Evolutionary conservation across 2,888 invertebrate species (phyloP), one percentile per base, ranked within the genome.

Genomic region (Rapana venosa): DNA sequence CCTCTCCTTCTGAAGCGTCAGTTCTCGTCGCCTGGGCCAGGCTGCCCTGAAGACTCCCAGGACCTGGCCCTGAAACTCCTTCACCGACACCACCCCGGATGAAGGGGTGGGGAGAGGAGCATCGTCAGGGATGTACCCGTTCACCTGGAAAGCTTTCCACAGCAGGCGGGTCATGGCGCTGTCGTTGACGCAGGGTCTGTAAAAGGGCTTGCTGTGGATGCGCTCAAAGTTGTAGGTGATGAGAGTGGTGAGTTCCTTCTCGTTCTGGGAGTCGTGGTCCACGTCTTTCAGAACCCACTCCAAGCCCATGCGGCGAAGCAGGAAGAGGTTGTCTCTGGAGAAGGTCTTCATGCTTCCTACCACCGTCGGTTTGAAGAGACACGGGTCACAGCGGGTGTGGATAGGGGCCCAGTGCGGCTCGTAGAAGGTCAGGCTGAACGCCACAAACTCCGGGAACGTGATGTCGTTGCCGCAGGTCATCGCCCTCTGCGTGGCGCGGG

Each of bases 381-480:
- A 94, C 0, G 93, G 94, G 35, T 93, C 92, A 87, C 94, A 94
- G 30, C 92, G 87, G 74, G 87, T 79, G n/a, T 92, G 88, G 87
- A 92, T 92, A 4, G 94, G 93, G n/a, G 91, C 87, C 93, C 93
- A 94, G 90, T 94, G 94, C 17, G 90, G 90, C 61, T 93, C 93
- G 58, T 92, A 90, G 30, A 17, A 66, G 0, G 81, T 58, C 58
- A 93, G 70, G 6, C 93, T 92, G 70, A 90, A 92, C 22, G 91
- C 58, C 30, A 93, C 87, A 88, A 94, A 94, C 87, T 94, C 93
- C 32, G 90, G 77, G 87, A 94, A 94, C 26, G 93, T 93, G 15
- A 94, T 91, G 88, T 94, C 93, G 89, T 91, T 84, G 32, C 93
- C 93, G 89, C 94, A 94, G 47, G 77, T 66, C 17, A 84, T n/a